A percentile compares a stretch with the other conserved stretches of the same genome.
Evolutionary conservation across 2,113 vertebrate genomes (phyloP).

Genomic region (Nesoenas mayeri): DNA sequence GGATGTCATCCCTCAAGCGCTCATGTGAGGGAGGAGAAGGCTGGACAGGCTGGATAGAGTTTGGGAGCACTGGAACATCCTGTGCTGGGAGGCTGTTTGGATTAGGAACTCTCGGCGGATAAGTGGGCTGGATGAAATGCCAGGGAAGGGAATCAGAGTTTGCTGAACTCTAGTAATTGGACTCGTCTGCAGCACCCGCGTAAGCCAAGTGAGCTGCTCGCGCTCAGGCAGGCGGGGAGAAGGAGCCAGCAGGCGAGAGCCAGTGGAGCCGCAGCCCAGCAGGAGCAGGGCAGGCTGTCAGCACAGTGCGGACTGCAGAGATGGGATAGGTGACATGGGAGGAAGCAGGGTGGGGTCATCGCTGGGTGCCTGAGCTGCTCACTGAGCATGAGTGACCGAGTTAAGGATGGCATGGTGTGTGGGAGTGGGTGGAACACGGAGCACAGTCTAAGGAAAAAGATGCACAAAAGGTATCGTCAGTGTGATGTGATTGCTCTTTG

Average conservation of each 20-base stretch:
- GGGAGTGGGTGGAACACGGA: not conserved
- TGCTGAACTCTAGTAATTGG: conserved; percentile 53
- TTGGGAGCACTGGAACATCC: conserved; percentile 8
- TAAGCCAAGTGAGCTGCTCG: not conserved
- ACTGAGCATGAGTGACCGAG: not conserved
- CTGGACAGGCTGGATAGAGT: not conserved
- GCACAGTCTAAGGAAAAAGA: not conserved
- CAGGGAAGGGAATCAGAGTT: conserved; percentile 47
- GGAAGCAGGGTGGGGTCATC: not conserved
- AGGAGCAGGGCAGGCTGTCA: not conserved
- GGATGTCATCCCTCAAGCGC: not conserved
- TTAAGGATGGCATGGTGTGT: accelerated
- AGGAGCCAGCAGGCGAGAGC: not conserved
- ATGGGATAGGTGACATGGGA: accelerated
- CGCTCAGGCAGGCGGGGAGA: not conserved
- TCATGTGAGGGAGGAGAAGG: not conserved
- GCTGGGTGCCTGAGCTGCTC: not conserved
- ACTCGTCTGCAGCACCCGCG: not conserved
- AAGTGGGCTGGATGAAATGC: conserved; percentile 50
- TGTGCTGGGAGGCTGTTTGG: conserved; percentile 62
- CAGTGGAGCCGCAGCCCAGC: not conserved
- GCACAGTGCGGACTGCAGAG: accelerated
- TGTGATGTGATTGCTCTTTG: not conserved
- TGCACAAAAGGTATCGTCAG: not conserved
- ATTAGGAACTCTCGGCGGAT: conserved; percentile 37